Evolutionary conservation across 1,140 invertebrate genomes (phyloP), one percentile per base, ranked within the genome.

Genomic region (Drosophila littoralis): DNA sequence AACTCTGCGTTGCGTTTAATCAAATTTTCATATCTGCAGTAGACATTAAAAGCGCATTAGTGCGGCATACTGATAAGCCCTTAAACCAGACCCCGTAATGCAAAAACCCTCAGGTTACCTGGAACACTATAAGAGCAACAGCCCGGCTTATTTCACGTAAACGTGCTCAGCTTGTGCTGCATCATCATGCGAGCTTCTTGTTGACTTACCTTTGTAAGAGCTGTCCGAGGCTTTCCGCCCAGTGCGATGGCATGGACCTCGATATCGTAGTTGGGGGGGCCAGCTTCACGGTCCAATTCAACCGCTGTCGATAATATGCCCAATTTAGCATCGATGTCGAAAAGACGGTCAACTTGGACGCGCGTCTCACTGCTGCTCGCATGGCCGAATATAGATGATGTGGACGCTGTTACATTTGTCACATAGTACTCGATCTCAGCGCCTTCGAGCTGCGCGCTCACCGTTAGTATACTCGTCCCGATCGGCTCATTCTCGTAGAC

Each of bases 401-500:
- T 93, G 58, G 95, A 94, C 89, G 95, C 94, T 42, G 97, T 98
- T 89, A 97, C 96, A 93, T 98, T 98, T 60, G 97, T 97, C 89
- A 98, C 96, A 93, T 97, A 98, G 93, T 98, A 98, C 90, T 98
- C 97, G 81, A 98, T 94, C 68, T 96, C 95, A 46, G 93, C 93
- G 7, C 93, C 92, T 51, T 76, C 78, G 78, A 94, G 93, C 36
- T 94, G 93, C 64, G 97, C 97, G 33, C 93, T 94, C 59, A 99
- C 95, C 67, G 95, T 96, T 70, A 97, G 92, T 54, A 98, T 96
- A 81, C 95, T 96, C 0, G 96, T 97, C 12, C 97, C 97, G 9
- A 95, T 94, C 0, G 96, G 95, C 89, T 97, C 96, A 91, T 98
- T 98, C 92, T 99, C 98, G 69, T 95, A 94, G 5, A 99, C 97